These are phyloP conservation scores for Bolinopsis microptera DNA, from an alignment of 37 sponge, comb jelly and placozoan species.

Conservation along the genomic window DNA sequence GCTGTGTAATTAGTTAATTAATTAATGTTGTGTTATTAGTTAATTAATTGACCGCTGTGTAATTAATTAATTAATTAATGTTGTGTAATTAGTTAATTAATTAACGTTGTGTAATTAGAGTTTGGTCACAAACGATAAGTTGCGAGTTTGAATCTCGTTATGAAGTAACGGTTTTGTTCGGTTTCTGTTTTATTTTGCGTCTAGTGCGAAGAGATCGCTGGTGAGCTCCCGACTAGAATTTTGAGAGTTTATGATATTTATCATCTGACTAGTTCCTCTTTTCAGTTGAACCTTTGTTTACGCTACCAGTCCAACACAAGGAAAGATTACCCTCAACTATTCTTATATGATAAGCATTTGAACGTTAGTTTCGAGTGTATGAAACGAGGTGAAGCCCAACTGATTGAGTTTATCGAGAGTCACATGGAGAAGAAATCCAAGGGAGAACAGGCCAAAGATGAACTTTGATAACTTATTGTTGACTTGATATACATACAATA, in stretches of 20 bases:
- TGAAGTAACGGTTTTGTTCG: too few species aligned
- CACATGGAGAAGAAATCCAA: background rate
- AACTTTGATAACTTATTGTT: background rate
- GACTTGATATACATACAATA: background rate
- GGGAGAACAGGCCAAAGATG: background rate
- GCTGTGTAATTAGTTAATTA: background rate
- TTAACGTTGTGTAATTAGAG: too few species aligned
- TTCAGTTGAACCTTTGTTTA: background rate
- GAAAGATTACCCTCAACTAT: background rate
- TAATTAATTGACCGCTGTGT: too few species aligned
- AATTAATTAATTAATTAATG: too few species aligned
- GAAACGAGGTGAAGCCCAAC: background rate
- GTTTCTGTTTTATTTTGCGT: too few species aligned
- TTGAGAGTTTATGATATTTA: too few species aligned
- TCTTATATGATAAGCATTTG: background rate
- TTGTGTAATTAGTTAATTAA: background rate
- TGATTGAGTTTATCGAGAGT: slow-evolving; percentile 25
- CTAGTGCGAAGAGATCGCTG: too few species aligned
- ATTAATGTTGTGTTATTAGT: too few species aligned
- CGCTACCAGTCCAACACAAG: background rate
- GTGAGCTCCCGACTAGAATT: too few species aligned
- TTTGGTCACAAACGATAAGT: too few species aligned
- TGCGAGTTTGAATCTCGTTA: too few species aligned
- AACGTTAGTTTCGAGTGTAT: slow-evolving; percentile 17
- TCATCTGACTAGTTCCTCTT: too few species aligned